Conservation (phyloP, 2,797 vertebrate genomes). For the Spinus olivaceus region DNA sequence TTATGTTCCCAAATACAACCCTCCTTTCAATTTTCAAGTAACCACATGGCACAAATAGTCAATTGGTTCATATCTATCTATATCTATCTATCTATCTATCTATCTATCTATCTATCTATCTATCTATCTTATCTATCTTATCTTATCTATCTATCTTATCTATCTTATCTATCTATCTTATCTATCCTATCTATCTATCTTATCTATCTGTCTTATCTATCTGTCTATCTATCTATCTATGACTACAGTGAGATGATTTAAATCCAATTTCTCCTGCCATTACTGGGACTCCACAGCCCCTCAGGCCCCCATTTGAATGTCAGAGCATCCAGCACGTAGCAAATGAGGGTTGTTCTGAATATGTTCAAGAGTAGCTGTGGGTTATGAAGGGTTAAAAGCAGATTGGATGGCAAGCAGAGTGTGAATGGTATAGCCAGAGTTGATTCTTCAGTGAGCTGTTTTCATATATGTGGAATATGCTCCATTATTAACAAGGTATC, state of each 20-base stretch:
- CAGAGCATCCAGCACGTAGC: background rate
- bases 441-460: background rate
- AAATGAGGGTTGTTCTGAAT: background rate
- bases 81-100: rapidly evolving
- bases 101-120: rapidly evolving
- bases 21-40: background rate
- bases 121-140: no score
- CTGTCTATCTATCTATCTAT: rapidly evolving
- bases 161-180: rapidly evolving
- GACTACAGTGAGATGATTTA: background rate
- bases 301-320: background rate
- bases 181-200: background rate
- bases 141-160: rapidly evolving
- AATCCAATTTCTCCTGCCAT: background rate
- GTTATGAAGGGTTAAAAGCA: background rate
- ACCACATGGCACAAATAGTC: background rate
- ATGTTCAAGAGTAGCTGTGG: background rate
- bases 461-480: background rate
- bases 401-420: background rate
- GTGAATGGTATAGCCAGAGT: background rate
- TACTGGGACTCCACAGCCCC: background rate
- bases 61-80: background rate
- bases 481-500: background rate
- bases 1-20: background rate
- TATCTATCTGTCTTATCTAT: rapidly evolving